Evolutionary conservation across 2,797 vertebrate species (phyloP), one percentile per base, ranked within the genome.

Genomic region (Eurystomus glaucurus): DNA sequence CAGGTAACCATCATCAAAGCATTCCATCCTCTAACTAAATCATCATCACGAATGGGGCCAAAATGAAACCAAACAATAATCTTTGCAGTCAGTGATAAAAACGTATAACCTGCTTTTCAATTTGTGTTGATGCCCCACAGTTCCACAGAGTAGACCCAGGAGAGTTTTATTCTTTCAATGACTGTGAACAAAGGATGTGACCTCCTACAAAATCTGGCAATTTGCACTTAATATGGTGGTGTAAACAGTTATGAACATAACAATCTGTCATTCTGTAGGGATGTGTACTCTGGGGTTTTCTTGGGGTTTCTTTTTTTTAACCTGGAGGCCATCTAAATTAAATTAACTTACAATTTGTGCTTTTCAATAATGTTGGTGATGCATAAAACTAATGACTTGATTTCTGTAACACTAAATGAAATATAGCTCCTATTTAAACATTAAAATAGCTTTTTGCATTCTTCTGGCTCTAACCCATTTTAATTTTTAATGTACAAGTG

Each of bases 281-380:
- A 48, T n/a, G 10, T 51, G 10, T 58, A 25, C 28, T 77, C 55
- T 45, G 13, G 31, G 5, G 5, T 2, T 4, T 46, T 48, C 5
- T 8, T 1, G 12, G 3, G 6, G 4, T 2, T 54, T 45, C 62
- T 85, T 92, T 75, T 50, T 90, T 66, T 89, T 93, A 81, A 78
- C 70, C 29, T 77, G 48, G 33, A 96, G 29, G 23, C 37, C 45
- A 71, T 61, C 51, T 93, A 86, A 94, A 96, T 81, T 89, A n/a
- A 97, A 95, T 96, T 96, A 95, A 84, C 43, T 90, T 81, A 17
- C 28, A 90, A 91, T 95, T 94, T 85, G 45, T 81, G 41, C 55
- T 89, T 92, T 92, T 82, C 54, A 88, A n/a, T 94, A 92, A 91
- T 39, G 55, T 14, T 72, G 29, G 66, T 88, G 78, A 94, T 92